Evolutionary conservation across 2,113 vertebrate species (phyloP).

Genomic region (Petroica traversi): DNA sequence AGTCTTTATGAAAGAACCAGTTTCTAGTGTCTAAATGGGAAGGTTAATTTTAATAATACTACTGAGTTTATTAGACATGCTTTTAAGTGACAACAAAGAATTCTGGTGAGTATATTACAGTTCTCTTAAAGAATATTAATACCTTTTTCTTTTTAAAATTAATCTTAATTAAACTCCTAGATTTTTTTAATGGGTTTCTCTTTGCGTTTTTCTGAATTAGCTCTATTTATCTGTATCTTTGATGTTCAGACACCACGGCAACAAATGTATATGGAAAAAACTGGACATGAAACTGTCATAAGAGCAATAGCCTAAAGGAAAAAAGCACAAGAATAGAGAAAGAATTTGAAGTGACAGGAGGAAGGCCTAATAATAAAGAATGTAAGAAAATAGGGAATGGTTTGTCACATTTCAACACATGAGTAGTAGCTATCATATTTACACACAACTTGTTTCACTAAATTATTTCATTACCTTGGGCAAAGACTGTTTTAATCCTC

Average conservation of each 20-base stretch:
- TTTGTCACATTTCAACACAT: conserved; percentile 39
- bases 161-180: not conserved
- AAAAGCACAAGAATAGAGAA: not conserved
- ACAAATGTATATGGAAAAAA: not conserved
- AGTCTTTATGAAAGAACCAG: not conserved
- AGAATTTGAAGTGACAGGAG: conserved; percentile 17
- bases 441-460: conserved; percentile 31
- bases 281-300: not conserved
- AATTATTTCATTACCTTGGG: conserved; percentile 32
- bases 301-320: not conserved
- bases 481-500: conserved; percentile 33
- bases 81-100: not conserved
- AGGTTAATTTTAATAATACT: not conserved
- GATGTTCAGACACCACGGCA: not conserved
- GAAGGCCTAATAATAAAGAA: conserved; percentile 28
- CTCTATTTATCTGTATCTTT: not conserved
- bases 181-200: not conserved
- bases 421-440: conserved; percentile 11
- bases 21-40: not conserved
- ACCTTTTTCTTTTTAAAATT: not conserved
- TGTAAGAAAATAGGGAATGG: not conserved
- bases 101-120: not conserved
- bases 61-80: not conserved
- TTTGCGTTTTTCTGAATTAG: not conserved
- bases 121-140: not conserved